phyloP scores from a whole-genome alignment of 2,797 vertebrate species.

The Neoniphon sammara region DNA sequence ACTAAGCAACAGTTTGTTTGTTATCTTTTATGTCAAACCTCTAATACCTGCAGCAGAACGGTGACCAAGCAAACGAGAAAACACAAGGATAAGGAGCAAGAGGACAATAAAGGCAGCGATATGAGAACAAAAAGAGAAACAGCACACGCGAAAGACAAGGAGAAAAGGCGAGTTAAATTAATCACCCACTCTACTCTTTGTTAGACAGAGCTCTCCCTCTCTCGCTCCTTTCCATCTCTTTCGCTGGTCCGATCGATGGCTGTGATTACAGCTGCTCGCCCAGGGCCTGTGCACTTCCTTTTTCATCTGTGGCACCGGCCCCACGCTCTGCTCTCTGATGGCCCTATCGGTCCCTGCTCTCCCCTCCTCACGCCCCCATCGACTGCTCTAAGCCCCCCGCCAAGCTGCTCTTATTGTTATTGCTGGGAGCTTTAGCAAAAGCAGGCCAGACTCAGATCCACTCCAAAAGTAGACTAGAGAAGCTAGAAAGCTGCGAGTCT shows the following conservation, averaged over 20 bases:
- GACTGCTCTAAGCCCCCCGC: constrained; percentile 55
- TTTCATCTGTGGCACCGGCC: constrained; percentile 59
- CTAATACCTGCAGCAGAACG: background rate
- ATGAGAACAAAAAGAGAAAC: constrained; percentile 35
- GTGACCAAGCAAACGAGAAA: background rate
- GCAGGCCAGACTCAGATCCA: background rate
- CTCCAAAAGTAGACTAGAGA: background rate
- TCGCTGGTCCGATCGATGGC: constrained; percentile 57
- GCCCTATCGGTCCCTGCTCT: constrained; percentile 21
- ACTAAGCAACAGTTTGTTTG: background rate
- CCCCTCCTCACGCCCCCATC: constrained; percentile 50
- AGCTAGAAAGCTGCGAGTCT: constrained; percentile 13
- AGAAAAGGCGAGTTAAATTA: constrained; percentile 61
- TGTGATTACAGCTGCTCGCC: constrained; percentile 66
- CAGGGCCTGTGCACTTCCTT: constrained; percentile 59
- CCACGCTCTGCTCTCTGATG: constrained; percentile 37
- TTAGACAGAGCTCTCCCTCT: constrained; percentile 48
- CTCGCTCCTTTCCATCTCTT: constrained; percentile 38
- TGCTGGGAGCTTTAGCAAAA: constrained; percentile 31
- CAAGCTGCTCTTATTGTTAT: constrained; percentile 49
- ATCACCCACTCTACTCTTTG: constrained; percentile 61
- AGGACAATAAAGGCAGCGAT: constrained; percentile 12
- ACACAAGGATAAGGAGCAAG: background rate
- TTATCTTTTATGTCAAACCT: background rate
- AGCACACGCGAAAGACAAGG: constrained; percentile 24